These are phyloP conservation scores for Acrossocheilus fasciatus DNA, from an alignment of 2,797 vertebrate genomes.

Conservation along the genomic window DNA sequence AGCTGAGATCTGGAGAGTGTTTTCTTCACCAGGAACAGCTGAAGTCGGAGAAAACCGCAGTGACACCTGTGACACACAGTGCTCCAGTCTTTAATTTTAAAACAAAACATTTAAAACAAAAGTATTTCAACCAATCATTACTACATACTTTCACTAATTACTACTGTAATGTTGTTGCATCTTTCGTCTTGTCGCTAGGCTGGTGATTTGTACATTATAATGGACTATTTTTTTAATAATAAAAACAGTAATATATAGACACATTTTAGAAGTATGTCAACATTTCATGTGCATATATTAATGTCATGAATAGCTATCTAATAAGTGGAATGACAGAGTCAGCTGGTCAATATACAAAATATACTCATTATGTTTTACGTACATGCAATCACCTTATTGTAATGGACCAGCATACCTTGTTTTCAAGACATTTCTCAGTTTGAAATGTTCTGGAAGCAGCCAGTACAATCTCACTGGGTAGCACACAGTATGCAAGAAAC, in stretches of 20 bases:
- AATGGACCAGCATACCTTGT: slow-evolving; percentile 64
- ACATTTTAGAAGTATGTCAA: neutral
- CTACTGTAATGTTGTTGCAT: too few species aligned
- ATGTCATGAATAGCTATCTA: neutral
- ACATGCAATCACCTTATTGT: neutral
- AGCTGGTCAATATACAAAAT: neutral
- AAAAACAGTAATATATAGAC: neutral
- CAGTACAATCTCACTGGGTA: slow-evolving; percentile 70
- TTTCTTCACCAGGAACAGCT: slow-evolving; percentile 77
- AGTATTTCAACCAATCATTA: neutral
- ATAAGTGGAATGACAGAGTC: neutral
- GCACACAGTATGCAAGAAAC: slow-evolving; percentile 70
- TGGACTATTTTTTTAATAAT: too few species aligned
- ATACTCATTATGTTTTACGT: neutral
- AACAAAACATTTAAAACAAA: neutral
- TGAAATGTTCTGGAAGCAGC: slow-evolving; percentile 67
- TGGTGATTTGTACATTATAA: too few species aligned
- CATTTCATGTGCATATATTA: neutral
- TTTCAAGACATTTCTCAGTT: slow-evolving; percentile 73
- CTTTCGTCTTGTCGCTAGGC: too few species aligned
- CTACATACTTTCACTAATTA: neutral
- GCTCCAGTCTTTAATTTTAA: neutral
- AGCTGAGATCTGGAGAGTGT: slow-evolving; percentile 71
- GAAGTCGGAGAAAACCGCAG: slow-evolving; percentile 75
- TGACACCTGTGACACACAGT: slow-evolving; percentile 74